Base-by-base conservation (phyloP, 2,797 vertebrate species). In the Eospalax fontanierii region DNA sequence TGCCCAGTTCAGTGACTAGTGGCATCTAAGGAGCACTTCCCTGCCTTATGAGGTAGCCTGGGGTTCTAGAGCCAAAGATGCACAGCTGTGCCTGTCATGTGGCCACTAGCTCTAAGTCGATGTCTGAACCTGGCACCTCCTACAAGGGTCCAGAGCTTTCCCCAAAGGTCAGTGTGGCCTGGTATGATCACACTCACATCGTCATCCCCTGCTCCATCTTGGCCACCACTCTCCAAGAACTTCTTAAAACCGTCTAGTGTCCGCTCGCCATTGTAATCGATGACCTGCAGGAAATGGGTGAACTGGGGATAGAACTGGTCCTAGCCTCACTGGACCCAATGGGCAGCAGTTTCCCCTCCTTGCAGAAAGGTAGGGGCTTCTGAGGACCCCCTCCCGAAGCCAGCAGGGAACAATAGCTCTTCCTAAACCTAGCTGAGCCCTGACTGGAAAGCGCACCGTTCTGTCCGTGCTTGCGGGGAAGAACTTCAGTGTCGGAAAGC, bases 401-500 rank as follows among this genome's bases (percentile, higher is more conserved):
- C 14, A 12, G 50, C 50, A 54, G 50, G 50, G 8, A 54, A 14
- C 50, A 54, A 2, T 12, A 54, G 50, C 14, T 54, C 50, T 15
- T 54, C 50, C 50, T 12, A 10, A 6, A 11, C 24, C 89, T 38
- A 0, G 18, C 40, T 6, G 38, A 43, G 61, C 61, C 43, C 30
- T 3, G n/a, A 0, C 16, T 9, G 7, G 84, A 18, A 16, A 0
- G 1, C 99, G 97, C 97, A 99, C 99, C 97, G 99, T 99, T 96
- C 76, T 99, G 24, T 99, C 99, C 0, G 99, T 81, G 81, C 99
- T 98, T 66, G 99, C 99, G 0, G 99, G 99, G 98, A 99, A 99
- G 98, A 99, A 99, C 97, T 99, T 99, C 35, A 99, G 99, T 0
- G 99, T 99, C 82, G 99, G 99, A 97, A 99, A 99, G 98, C 99